These are phyloP conservation scores for Drosophila flavopinicola DNA, from an alignment of 2,888 invertebrate species.

Conservation along the genomic window DNA sequence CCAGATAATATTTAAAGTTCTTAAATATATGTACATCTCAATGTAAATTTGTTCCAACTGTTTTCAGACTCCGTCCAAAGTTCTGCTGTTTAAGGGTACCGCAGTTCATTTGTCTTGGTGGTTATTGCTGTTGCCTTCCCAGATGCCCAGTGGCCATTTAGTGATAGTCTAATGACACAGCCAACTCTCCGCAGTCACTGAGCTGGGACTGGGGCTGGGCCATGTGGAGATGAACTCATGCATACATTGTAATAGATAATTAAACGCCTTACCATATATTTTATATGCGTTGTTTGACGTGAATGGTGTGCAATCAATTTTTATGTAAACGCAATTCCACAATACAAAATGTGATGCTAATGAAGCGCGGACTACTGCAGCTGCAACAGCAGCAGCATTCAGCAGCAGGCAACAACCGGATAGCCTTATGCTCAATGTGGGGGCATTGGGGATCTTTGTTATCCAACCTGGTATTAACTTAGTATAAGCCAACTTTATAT, in stretches of 20 bases:
- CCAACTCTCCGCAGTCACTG: conserved; percentile 2
- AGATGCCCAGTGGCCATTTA: conserved; percentile 23
- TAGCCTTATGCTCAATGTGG: conserved; percentile 58
- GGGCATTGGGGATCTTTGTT: conserved; percentile 25
- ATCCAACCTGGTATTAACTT: conserved; percentile 32
- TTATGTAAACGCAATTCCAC: conserved; percentile 66
- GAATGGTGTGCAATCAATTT: conserved; percentile 64
- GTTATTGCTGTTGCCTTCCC: conserved; percentile 9
- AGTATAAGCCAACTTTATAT: conserved; percentile 39
- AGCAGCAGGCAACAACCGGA: conserved; percentile 27
- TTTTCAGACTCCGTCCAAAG: neutral
- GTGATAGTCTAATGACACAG: conserved; percentile 36
- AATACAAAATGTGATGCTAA: conserved; percentile 69
- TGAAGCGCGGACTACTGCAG: conserved; percentile 56
- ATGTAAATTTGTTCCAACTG: too few species aligned
- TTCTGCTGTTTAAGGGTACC: neutral
- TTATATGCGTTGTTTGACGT: conserved; percentile 52
- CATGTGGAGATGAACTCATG: conserved; percentile 28
- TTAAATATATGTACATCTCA: too few species aligned
- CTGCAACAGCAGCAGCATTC: conserved; percentile 18
- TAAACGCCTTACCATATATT: conserved; percentile 55
- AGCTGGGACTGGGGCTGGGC: conserved; percentile 13
- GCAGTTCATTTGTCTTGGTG: conserved; percentile 1
- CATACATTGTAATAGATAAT: conserved; percentile 60
- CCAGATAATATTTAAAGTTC: too few species aligned